These are phyloP conservation scores for Orthosia gothica DNA, from an alignment of 2,888 invertebrate genomes.

Conservation along the genomic window DNA sequence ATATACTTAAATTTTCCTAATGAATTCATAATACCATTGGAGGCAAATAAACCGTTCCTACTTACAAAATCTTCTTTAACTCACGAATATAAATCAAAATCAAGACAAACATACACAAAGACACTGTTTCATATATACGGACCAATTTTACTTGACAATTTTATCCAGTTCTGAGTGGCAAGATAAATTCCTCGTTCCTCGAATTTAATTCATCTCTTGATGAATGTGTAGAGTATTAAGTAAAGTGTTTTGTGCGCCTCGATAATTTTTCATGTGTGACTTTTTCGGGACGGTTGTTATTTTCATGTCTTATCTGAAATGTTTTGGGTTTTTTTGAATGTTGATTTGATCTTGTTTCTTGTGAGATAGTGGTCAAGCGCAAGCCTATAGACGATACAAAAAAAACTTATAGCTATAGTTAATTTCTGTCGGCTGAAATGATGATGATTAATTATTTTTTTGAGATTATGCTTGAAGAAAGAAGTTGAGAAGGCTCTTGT, in stretches of 20 bases:
- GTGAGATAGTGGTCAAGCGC: too few species aligned
- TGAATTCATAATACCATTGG: conserved; percentile 34
- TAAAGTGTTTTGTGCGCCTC: conserved; percentile 26
- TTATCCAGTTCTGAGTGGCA: conserved; percentile 39
- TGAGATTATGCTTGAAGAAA: too few species aligned
- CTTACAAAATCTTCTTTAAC: conserved; percentile 34
- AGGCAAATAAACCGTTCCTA: conserved; percentile 20
- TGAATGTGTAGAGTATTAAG: conserved; percentile 48
- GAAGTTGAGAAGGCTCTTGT: too few species aligned
- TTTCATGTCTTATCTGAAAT: too few species aligned
- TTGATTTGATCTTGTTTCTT: too few species aligned
- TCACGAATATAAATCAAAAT: conserved; percentile 56
- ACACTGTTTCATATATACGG: conserved; percentile 23
- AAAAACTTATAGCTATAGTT: too few species aligned
- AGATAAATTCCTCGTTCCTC: conserved; percentile 51
- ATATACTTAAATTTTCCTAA: conserved; percentile 19
- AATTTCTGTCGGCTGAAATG: too few species aligned
- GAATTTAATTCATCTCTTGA: conserved; percentile 59
- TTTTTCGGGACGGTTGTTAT: conserved; percentile 33
- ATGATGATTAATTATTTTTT: too few species aligned
- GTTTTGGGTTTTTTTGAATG: too few species aligned
- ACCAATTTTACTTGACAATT: conserved; percentile 49
- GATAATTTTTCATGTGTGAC: conserved; percentile 36
- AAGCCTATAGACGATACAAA: too few species aligned
- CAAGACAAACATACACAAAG: conserved; percentile 21